phyloP scores from a whole-genome alignment of 2,888 invertebrate genomes.

The Eupithecia abbreviata region DNA sequence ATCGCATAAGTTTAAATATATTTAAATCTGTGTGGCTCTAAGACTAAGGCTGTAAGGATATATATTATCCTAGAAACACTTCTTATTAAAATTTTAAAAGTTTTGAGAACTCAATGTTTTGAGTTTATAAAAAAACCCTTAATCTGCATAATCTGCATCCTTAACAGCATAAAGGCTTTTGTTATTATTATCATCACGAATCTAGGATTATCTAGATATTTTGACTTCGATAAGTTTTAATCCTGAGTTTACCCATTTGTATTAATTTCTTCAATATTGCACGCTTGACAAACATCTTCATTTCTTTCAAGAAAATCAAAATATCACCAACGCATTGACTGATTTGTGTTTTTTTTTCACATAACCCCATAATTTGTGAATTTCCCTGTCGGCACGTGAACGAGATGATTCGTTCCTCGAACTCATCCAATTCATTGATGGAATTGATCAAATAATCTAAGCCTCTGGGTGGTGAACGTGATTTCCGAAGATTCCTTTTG shows the following conservation, averaged over 20 bases:
- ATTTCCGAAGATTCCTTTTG: constrained; percentile 10
- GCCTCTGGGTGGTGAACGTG: background rate
- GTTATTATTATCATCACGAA: background rate
- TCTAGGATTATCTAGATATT: background rate
- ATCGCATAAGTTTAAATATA: no score
- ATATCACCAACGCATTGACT: background rate
- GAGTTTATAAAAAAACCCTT: no score
- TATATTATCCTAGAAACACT: background rate
- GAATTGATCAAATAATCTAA: constrained; percentile 5
- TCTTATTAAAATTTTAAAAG: background rate
- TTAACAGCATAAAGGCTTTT: no score
- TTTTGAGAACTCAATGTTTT: background rate
- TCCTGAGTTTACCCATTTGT: background rate
- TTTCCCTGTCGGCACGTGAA: background rate
- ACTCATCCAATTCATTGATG: background rate
- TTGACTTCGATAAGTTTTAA: background rate
- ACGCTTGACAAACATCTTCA: background rate
- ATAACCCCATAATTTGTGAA: background rate
- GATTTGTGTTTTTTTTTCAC: background rate
- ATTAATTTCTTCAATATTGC: background rate
- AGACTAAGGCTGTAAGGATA: background rate
- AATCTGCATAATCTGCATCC: no score
- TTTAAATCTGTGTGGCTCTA: no score
- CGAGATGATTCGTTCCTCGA: constrained; percentile 2
- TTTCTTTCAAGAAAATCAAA: background rate